Base-by-base conservation (phyloP, 2,888 invertebrate species). In the Agonopterix subpropinquella region DNA sequence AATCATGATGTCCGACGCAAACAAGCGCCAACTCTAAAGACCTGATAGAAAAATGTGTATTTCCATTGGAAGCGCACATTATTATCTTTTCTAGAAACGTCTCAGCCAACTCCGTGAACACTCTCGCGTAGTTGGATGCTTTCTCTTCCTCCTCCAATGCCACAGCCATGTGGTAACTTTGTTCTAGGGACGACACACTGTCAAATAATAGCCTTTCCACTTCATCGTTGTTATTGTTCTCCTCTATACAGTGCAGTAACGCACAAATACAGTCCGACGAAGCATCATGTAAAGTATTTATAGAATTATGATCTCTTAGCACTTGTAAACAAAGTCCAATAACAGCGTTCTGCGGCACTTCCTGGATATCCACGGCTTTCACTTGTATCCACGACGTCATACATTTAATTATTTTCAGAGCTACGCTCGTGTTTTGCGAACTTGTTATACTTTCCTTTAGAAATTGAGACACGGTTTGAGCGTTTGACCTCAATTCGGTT, bases 1-100 rank as follows among this genome's bases (percentile, higher is more conserved):
- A 99, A 77, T 99, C 98, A 80, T 98, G 98, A 88, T 99, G 98
- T 0, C 97, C 97, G 8, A 97, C 96, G 81, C 98, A 98, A 39
- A 94, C 92, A 44, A 99, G 88, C 8, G 98, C 93, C 59, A 98
- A 88, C 73, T 99, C 98, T 53, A 99, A 87, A 2, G 96, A 93
- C 73, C 95, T 93, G 55, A 97, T 88, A 0, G 95, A 93, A 81
- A 94, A 95, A 78, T 96, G 95, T 13, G 91, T 89, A 52, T 81
- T 77, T 8, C 91, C 90, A 57, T 90, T 90, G 9, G 90, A 89
- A 43, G 89, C 88, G 49, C 92, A 91, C 41, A 90, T 89, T 8
- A 97, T 90, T 65, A 98, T 95, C 68, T 94, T 94, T 56, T 94
- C 93, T 58, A 98, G 87, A 77, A 98, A 95, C 7, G 97, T 93